Base-by-base conservation (phyloP, 2,888 invertebrate genomes). In the Limnephilus auricula region DNA sequence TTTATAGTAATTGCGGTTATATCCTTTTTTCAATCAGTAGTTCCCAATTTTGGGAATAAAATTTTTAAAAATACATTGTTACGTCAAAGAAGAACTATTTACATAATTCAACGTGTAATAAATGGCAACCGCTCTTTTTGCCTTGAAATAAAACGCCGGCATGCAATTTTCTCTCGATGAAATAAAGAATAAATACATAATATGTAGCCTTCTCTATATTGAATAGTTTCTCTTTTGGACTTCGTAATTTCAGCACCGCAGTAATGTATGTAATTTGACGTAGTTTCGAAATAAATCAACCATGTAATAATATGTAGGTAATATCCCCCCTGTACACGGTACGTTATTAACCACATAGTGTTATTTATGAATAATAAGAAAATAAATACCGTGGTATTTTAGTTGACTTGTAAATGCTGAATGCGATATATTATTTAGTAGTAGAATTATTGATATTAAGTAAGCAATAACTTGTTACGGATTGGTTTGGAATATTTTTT, bases 221-320 rank as follows among this genome's bases (percentile, higher is more conserved):
- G 82, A 91, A 91, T 82, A 80, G 91, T 78, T 88, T 91, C 65
- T 88, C 80, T 83, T 37, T 83, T 89, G 78, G 82, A 90, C 82
- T 82, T 88, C 65, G 86, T 80, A 13, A 45, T 87, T n/a, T 82
- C 85, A 65, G 30, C 87, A 87, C 37, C 80, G 50, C 65, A 80
- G 32, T 90, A 90, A 90, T 87, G 50, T 32, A 65, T 88, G 50
- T 90, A 31, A 90, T 90, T 90, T 45, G 32, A 78, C 82, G 87
- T 80, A 79, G 86, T 90, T 90, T 65, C 32, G 50, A 25, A 45
- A 45, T 79, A 80, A 89, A 89, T n/a, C 65, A 65, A 65, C 65
- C 65, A 65, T 25, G n/a, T 25, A 65, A 25, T 65, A 82, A 37
- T 83, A 45, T 65, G 65, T 65, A 65, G 37, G 82, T 89, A 89